These are phyloP conservation scores for Urechis unicinctus DNA, from an alignment of 2,888 invertebrate genomes.

Conservation along the genomic window DNA sequence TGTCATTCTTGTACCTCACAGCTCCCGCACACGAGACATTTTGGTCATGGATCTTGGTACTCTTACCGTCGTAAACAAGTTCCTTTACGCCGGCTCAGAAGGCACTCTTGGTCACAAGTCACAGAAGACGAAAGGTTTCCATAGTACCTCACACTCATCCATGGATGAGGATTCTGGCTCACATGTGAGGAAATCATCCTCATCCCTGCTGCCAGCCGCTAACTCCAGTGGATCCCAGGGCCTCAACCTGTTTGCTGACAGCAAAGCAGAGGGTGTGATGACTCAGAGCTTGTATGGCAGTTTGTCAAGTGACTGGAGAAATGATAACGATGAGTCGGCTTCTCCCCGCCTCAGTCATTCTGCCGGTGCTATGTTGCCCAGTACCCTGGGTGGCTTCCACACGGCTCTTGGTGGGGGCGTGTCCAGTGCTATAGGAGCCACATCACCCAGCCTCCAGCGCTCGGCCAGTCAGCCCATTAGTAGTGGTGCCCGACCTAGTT, in stretches of 20 bases:
- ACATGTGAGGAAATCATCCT: not conserved
- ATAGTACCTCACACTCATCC: not conserved
- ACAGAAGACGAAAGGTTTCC: too few relatives aligned
- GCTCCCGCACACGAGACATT: constrained; percentile 69
- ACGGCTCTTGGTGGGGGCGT: not conserved
- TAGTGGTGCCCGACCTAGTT: not conserved
- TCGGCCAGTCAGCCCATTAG: not conserved
- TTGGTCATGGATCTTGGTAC: constrained; percentile 71
- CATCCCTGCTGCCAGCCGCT: not conserved
- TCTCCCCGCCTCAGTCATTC: too few relatives aligned
- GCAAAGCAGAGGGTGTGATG: constrained; percentile 22
- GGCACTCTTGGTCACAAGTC: constrained; percentile 24
- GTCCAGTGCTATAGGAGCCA: not conserved
- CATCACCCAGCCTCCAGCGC: not conserved
- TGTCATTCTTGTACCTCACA: constrained; percentile 78
- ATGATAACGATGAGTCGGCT: not conserved
- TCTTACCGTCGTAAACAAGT: constrained; percentile 70
- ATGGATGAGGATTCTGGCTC: not conserved
- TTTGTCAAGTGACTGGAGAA: constrained; percentile 33
- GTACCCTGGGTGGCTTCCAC: not conserved
- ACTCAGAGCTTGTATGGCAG: constrained; percentile 42
- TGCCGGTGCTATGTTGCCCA: too few relatives aligned
- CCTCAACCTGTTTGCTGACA: not conserved
- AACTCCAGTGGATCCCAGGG: not conserved
- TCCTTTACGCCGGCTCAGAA: constrained; percentile 53